phyloP scores from a whole-genome alignment of 2,113 vertebrate species.

The Pantherophis guttatus region DNA sequence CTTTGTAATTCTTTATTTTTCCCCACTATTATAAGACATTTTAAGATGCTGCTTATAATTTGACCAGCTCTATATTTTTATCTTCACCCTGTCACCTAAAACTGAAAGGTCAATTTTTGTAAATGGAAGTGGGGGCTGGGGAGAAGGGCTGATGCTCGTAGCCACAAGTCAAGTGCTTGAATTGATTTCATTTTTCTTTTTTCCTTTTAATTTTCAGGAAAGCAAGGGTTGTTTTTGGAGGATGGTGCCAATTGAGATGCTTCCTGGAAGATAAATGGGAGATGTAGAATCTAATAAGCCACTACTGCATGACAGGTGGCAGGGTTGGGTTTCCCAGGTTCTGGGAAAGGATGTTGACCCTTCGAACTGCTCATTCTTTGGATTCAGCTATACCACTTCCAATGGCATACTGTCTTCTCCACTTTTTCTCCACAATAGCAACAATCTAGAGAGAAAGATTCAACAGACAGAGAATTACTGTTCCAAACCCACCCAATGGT shows the following conservation, averaged over 20 bases:
- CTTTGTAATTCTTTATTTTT: not conserved
- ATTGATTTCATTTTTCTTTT: not conserved
- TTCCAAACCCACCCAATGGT: not conserved
- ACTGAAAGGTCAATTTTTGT: not conserved
- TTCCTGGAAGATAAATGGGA: not conserved
- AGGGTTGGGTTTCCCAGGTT: not conserved
- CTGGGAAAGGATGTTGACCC: not conserved
- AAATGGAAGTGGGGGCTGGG: not conserved
- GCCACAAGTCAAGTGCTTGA: not conserved
- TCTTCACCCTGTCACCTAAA: not conserved
- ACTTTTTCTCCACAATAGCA: not conserved
- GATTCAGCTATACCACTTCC: not conserved
- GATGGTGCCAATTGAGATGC: not conserved
- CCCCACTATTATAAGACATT: not conserved
- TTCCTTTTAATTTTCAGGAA: not conserved
- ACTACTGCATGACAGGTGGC: not conserved
- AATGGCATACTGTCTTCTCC: not conserved
- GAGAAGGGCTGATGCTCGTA: not conserved
- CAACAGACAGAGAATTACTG: not conserved
- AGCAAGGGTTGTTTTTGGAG: not conserved
- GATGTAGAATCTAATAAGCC: not conserved
- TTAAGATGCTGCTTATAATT: not conserved
- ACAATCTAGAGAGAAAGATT: not conserved
- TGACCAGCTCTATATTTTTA: not conserved
- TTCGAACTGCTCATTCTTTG: not conserved